phyloP scores from a whole-genome alignment of 2,888 invertebrate species.

The Hedya salicella region DNA sequence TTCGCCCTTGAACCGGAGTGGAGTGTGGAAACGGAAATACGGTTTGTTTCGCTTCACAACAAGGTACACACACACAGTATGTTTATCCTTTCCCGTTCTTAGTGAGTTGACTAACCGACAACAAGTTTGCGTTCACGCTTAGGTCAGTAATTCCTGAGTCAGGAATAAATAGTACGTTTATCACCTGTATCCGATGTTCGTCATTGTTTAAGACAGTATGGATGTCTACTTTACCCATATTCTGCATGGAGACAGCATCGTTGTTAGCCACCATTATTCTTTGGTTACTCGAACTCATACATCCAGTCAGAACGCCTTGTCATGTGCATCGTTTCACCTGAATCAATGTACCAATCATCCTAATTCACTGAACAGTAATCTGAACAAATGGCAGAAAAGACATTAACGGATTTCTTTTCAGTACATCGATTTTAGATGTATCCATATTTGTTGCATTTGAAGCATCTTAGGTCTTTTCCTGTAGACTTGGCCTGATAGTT shows the following conservation, averaged over 20 bases:
- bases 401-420: neutral
- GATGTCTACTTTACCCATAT: neutral
- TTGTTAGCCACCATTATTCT: neutral
- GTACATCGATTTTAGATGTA: neutral
- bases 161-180: conserved; percentile 41
- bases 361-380: neutral
- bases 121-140: no score
- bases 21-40: no score
- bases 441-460: neutral
- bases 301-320: neutral
- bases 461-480: neutral
- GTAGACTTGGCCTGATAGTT: neutral
- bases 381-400: neutral
- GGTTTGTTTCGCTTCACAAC: no score
- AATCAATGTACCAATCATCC: neutral
- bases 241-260: neutral
- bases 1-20: no score
- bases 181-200: neutral
- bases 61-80: no score
- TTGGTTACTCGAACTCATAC: neutral
- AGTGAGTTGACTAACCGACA: no score
- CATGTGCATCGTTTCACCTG: neutral
- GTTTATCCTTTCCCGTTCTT: no score
- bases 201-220: neutral
- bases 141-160: conserved; percentile 14